phyloP scores from a whole-genome alignment of 1,140 invertebrate species.

The Papilio helenus region DNA sequence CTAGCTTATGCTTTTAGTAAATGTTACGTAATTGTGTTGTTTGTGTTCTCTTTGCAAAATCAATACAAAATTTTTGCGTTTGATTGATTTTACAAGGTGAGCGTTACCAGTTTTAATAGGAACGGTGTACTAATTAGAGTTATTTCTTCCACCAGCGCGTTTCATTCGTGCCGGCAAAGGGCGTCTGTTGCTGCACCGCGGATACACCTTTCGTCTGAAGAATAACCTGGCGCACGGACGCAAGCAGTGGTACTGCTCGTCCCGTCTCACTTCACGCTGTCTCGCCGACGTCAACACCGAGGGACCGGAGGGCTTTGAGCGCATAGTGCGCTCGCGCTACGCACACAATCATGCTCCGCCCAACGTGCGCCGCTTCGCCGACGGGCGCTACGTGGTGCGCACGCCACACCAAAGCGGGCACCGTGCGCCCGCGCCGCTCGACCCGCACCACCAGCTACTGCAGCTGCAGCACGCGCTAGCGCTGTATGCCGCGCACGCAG shows the following conservation, averaged over 20 bases:
- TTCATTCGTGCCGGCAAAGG: slow-evolving; percentile 80
- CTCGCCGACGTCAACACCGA: slow-evolving; percentile 78
- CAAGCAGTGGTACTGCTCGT: slow-evolving; percentile 80
- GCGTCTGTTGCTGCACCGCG: slow-evolving; percentile 72
- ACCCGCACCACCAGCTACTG: slow-evolving; percentile 75
- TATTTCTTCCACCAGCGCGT: slow-evolving; percentile 63
- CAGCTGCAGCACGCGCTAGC: slow-evolving; percentile 77
- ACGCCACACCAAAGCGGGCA: slow-evolving; percentile 78
- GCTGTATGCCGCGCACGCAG: slow-evolving; percentile 73
- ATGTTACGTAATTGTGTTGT: background rate
- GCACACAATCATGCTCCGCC: slow-evolving; percentile 77
- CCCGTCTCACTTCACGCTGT: slow-evolving; percentile 73
- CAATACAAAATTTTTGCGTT: slow-evolving; percentile 19
- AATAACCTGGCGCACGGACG: slow-evolving; percentile 77
- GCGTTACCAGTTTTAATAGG: background rate
- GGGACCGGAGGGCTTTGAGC: slow-evolving; percentile 76
- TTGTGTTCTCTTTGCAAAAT: slow-evolving; percentile 36
- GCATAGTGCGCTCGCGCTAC: slow-evolving; percentile 76
- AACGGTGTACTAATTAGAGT: slow-evolving; percentile 45
- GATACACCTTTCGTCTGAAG: slow-evolving; percentile 78
- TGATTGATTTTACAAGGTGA: slow-evolving; percentile 34
- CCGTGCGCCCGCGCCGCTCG: slow-evolving; percentile 72
- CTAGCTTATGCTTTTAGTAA: slow-evolving; percentile 4
- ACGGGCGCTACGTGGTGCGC: slow-evolving; percentile 78
- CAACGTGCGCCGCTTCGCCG: slow-evolving; percentile 77